A percentile compares a stretch with the other conserved stretches of the same genome.
Evolutionary conservation across 2,113 vertebrate genomes (phyloP).

Genomic region (Pionites leucogaster): DNA sequence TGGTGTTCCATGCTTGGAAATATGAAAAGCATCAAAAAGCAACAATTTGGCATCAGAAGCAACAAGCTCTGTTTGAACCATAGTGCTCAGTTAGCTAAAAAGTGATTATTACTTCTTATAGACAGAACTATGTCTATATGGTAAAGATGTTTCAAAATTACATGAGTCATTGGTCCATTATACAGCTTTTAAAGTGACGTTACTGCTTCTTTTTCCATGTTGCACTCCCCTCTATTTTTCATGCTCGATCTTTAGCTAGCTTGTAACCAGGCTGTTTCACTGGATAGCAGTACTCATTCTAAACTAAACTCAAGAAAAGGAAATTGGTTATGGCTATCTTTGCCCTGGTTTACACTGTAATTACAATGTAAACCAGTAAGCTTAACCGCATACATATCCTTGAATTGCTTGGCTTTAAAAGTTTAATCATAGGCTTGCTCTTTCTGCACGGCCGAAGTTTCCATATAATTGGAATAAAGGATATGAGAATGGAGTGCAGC

Average conservation of each 20-base stretch:
- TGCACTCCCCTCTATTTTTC: neutral
- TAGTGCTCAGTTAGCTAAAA: neutral
- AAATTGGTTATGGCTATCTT: neutral
- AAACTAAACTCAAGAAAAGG: constrained; percentile 9
- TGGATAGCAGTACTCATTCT: constrained; percentile 17
- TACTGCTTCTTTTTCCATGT: neutral
- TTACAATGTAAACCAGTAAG: constrained; percentile 47
- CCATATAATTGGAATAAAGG: neutral
- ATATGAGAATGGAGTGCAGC: neutral
- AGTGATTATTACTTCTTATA: neutral
- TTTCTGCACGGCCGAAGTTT: constrained; percentile 28
- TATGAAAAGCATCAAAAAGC: neutral
- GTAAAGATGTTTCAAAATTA: neutral
- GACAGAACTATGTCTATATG: neutral
- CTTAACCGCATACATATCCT: constrained; percentile 53
- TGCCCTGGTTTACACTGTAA: constrained; percentile 25
- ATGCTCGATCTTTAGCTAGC: neutral
- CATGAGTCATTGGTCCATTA: neutral
- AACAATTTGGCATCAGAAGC: neutral
- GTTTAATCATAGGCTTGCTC: constrained; percentile 30
- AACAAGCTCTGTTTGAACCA: neutral
- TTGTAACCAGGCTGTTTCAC: neutral
- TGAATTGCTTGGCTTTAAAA: constrained; percentile 66
- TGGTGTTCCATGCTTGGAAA: neutral
- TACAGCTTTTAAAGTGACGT: neutral